Conservation (phyloP, 2,797 vertebrate genomes). For the Characodon lateralis region DNA sequence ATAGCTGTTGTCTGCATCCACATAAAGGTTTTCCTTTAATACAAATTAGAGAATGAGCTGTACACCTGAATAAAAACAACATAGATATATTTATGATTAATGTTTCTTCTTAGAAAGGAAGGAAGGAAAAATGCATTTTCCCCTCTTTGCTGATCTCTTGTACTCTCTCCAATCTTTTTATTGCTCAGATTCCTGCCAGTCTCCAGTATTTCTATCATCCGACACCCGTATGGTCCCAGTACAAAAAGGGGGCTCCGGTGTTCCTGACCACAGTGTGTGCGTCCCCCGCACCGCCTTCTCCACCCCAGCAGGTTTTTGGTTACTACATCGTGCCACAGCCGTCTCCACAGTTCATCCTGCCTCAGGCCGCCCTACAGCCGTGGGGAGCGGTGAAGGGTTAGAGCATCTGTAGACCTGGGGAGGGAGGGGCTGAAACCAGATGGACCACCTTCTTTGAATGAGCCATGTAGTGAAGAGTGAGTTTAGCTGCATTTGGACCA, state of each 20-base stretch:
- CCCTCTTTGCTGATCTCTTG: conserved; percentile 21
- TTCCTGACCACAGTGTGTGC: conserved; percentile 76
- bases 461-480: conserved; percentile 37
- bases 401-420: neutral
- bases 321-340: conserved; percentile 79
- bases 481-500: conserved; percentile 35
- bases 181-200: conserved; percentile 59
- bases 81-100: neutral
- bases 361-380: conserved; percentile 75
- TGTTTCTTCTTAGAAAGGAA: neutral
- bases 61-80: neutral
- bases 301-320: conserved; percentile 70
- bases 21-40: neutral
- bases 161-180: conserved; percentile 8
- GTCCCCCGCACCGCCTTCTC: conserved; percentile 54
- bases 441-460: conserved; percentile 40
- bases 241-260: conserved; percentile 72
- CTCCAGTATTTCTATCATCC: conserved; percentile 80
- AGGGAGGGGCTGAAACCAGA: conserved; percentile 5
- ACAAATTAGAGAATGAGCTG: neutral
- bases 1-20: neutral
- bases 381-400: conserved; percentile 73
- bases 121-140: neutral
- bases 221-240: conserved; percentile 74
- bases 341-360: conserved; percentile 80